Base-by-base conservation (phyloP, 2,888 invertebrate species). In the Anarsia innoxiella region DNA sequence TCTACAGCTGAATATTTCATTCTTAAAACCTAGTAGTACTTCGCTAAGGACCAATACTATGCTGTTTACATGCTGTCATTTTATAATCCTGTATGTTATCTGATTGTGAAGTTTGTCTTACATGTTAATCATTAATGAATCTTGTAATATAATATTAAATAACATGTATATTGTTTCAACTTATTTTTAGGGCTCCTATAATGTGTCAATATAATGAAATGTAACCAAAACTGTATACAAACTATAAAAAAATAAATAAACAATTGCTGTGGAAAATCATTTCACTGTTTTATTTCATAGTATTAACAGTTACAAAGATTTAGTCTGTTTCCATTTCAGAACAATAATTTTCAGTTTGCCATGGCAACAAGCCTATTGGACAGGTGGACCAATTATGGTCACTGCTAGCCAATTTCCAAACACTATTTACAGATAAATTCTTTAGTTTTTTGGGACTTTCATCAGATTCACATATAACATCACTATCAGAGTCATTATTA, bases 201-300 rank as follows among this genome's bases (percentile, higher is more conserved):
- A 73, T 75, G 70, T 77, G 77, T 79, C 77, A 73, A 79, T 79
- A 79, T 73, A 68, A 73, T 70, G 66, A 75, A 80, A 74, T 83
- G 76, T 83, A 83, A 84, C 82, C 84, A 82, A 82, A 84, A 80
- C 73, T 73, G 69, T 83, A 83, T 84, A 79, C 80, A 83, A 79
- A 77, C 68, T 75, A 76, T 69, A 73, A 72, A 69, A 74, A n/a
- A n/a, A n/a, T n/a, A n/a, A 76, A 69, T 61, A 65, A 70, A 69
- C 68, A 79, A 77, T 73, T 78, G 76, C 75, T 79, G 77, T 77
- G 73, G 62, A 68, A 51, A 47, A 66, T 48, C 45, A 38, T 40
- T 28, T 26, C n/a, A n/a, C 19, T 19, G n/a, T 28, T 28, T 11
- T 28, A 28, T 28, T 28, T 25, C 37, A 45, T 36, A 34, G n/a